phyloP scores from a whole-genome alignment of 92 coral and sea anemone species.

The Phenganax stokvisi region DNA sequence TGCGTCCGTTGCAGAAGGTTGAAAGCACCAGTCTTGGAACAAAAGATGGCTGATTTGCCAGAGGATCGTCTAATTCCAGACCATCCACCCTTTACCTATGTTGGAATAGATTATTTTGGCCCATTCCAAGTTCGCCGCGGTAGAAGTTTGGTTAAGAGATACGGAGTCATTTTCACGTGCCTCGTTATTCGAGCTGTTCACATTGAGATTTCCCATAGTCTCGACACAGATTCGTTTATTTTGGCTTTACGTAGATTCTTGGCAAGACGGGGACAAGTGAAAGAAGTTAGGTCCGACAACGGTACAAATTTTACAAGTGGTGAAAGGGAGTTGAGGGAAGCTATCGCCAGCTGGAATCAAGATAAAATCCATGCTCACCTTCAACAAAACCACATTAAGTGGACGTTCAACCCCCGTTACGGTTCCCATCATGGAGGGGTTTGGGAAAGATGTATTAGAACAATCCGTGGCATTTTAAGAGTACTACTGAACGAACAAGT shows the following conservation, averaged over 20 bases:
- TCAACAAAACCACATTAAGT: neutral
- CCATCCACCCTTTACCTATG: slow-evolving; percentile 30
- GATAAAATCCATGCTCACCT: slow-evolving; percentile 3
- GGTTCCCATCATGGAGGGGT: slow-evolving; percentile 33
- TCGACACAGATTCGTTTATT: slow-evolving; percentile 40
- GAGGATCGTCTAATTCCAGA: slow-evolving; percentile 26
- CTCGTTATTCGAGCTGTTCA: slow-evolving; percentile 29
- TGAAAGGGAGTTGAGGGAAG: neutral
- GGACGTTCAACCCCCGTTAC: slow-evolving; percentile 8
- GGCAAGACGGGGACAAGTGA: slow-evolving; percentile 32
- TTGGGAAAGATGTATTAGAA: slow-evolving; percentile 36
- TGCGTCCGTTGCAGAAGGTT: slow-evolving; percentile 33
- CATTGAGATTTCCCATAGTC: slow-evolving; percentile 34
- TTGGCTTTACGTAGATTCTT: slow-evolving; percentile 32
- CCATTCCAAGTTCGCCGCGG: slow-evolving; percentile 32
- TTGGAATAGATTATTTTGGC: slow-evolving; percentile 36
- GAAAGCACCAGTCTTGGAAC: slow-evolving; percentile 20
- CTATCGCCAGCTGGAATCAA: slow-evolving; percentile 27
- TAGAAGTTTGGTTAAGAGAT: slow-evolving; percentile 26
- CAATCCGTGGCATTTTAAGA: neutral
- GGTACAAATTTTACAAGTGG: slow-evolving; percentile 30
- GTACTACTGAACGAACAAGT: neutral
- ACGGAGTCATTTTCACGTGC: slow-evolving; percentile 40
- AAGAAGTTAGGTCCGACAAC: slow-evolving; percentile 31
- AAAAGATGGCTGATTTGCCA: slow-evolving; percentile 41